Evolutionary conservation across 2,888 invertebrate species (phyloP).

Genomic region (Phalangium opilio): DNA sequence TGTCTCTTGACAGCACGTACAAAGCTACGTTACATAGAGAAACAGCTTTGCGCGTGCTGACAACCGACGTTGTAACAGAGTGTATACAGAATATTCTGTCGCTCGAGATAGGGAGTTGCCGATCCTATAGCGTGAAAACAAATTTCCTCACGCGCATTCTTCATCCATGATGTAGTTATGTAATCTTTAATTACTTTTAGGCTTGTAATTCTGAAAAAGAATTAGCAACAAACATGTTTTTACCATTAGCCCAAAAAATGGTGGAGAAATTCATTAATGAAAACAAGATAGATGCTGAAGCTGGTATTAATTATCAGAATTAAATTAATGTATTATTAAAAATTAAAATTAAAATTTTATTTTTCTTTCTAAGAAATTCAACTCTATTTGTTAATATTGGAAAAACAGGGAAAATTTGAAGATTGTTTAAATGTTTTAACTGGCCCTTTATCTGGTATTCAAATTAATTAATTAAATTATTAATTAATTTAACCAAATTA

Average conservation of each 20-base stretch:
- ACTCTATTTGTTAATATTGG: conserved; percentile 72
- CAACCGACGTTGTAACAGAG: too few relatives aligned
- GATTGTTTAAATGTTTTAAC: conserved; percentile 68
- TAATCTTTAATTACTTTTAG: conserved; percentile 5
- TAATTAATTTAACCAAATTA: background rate
- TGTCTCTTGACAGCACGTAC: too few relatives aligned
- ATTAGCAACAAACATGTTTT: conserved; percentile 47
- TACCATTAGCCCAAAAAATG: conserved; percentile 86
- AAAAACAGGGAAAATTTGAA: conserved; percentile 53
- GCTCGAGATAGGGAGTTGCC: too few relatives aligned
- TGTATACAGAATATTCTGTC: too few relatives aligned
- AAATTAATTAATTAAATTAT: background rate
- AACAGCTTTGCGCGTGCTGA: too few relatives aligned
- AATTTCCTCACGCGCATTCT: too few relatives aligned
- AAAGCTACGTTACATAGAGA: too few relatives aligned
- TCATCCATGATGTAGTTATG: too few relatives aligned
- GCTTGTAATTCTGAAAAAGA: conserved; percentile 23
- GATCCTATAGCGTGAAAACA: too few relatives aligned
- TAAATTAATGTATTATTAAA: background rate
- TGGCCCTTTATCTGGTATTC: conserved; percentile 48
- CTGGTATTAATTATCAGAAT: conserved; percentile 33
- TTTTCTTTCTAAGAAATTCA: conserved; percentile 49
- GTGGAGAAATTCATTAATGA: conserved; percentile 72
- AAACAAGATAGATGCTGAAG: conserved; percentile 72
- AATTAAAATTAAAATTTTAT: background rate